A percentile compares a stretch with the other conserved stretches of the same genome.
Evolutionary conservation across 2,888 invertebrate species (phyloP).

Genomic region (Diarsia mendica): DNA sequence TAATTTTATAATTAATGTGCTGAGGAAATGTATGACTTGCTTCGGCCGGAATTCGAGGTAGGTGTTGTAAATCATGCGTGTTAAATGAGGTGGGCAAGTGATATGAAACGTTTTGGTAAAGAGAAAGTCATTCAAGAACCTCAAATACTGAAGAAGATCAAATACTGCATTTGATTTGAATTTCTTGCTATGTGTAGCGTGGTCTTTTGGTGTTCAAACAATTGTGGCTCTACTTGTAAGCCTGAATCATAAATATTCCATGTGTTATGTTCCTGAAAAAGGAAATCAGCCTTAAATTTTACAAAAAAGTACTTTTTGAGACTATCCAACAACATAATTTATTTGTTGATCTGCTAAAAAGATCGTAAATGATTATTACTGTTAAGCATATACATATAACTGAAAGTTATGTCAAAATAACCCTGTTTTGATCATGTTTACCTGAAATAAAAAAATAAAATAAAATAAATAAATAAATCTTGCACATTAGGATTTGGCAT

Average conservation of each 20-base stretch:
- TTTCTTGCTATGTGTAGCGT: too few species aligned
- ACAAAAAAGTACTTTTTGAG: neutral
- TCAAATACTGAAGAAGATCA: too few species aligned
- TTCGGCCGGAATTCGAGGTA: slow-evolving; percentile 49
- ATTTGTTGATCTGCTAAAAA: neutral
- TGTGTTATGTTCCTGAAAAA: neutral
- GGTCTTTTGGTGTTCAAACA: neutral
- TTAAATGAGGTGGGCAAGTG: slow-evolving; percentile 32
- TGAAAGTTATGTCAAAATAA: neutral
- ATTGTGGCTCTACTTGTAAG: neutral
- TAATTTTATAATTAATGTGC: slow-evolving; percentile 65
- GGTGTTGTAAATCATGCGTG: slow-evolving; percentile 42
- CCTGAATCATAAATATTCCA: neutral
- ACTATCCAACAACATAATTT: neutral
- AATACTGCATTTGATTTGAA: too few species aligned
- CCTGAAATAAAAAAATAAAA: too few species aligned
- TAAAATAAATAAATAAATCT: too few species aligned
- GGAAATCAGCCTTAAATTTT: neutral
- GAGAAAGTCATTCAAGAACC: slow-evolving; percentile 11
- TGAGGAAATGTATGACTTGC: slow-evolving; percentile 58
- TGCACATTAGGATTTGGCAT: neutral
- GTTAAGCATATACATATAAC: neutral
- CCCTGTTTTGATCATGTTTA: neutral
- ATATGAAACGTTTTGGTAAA: slow-evolving; percentile 34
- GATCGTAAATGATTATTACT: neutral